Evolutionary conservation across 2,888 invertebrate species (phyloP), one percentile per base, ranked within the genome.

Genomic region (Brachyopa scutellaris): DNA sequence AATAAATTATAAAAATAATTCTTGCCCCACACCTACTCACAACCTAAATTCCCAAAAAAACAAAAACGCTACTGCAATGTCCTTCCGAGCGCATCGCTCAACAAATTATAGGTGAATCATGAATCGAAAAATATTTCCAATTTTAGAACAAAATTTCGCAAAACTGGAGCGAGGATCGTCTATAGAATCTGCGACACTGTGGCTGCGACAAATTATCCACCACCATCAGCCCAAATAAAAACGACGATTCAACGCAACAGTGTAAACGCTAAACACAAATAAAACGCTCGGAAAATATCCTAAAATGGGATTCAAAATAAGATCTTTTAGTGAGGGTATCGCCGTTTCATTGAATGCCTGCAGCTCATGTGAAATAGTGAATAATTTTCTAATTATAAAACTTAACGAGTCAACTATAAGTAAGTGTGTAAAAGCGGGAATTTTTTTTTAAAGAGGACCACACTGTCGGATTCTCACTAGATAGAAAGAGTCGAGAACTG

Each of bases 251-350:
- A 59, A 57, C 47, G 45, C 13, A 29, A 31, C 7, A 42, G 26
- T 62, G 40, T 26, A 45, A 49, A 79, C 29, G 59, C 21, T 42
- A 59, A 70, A 67, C 33, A 73, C 67, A 76, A 69, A 70, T 59
- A 61, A 66, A 67, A 73, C 36, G 40, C 19, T 67, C 55, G 78
- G n/a, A 66, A 69, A 72, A 83, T 83, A 55, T 78, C 83, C 83
- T 78, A 83, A 83, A 83, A 83, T 72, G 83, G 82, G 29, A 72
- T 78, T 83, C 69, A 62, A 83, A 76, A 51, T 57, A 82, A 70
- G 31, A 64, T 77, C 77, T 64, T 36, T 9, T 53, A 23, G n/a
- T 6, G 26, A 40, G 53, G 17, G 21, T 29, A 21, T 45, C 21
- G 31, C 17, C 26, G 45, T 11, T 9, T 40, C 51, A 55, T 23